Evolutionary conservation across 2,797 vertebrate species (phyloP).

Genomic region (Gambusia yucatana): DNA sequence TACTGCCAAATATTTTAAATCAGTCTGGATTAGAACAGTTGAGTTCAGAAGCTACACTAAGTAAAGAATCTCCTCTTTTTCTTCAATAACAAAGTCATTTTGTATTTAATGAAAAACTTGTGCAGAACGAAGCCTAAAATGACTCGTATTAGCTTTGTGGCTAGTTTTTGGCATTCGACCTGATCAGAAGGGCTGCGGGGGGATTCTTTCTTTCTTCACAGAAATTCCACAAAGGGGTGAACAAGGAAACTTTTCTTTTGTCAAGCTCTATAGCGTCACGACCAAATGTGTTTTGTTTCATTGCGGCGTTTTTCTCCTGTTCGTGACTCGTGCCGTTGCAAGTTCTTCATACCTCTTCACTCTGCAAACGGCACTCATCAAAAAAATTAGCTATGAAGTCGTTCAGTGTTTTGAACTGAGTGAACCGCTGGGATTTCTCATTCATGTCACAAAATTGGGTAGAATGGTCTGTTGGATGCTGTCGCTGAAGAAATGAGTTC

Average conservation of each 20-base stretch:
- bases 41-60: not conserved
- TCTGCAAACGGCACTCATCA: not conserved
- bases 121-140: not conserved
- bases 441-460: not conserved
- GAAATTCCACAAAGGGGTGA: not conserved
- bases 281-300: not conserved
- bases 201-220: not conserved
- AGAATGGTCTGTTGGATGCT: not conserved
- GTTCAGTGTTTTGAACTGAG: not conserved
- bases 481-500: not conserved
- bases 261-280: not conserved
- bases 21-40: not conserved
- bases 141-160: not conserved
- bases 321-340: not conserved
- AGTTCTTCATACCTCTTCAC: not conserved
- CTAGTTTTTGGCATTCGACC: not conserved
- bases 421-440: not conserved
- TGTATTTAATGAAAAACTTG: not conserved
- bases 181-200: not conserved
- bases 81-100: not conserved
- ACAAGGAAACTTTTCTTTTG: not conserved
- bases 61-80: not conserved
- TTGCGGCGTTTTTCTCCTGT: not conserved
- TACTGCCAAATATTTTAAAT: not conserved
- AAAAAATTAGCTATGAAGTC: not conserved